A percentile compares a stretch with the other conserved stretches of the same genome.
Evolutionary conservation across 2,113 vertebrate genomes (phyloP).

Genomic region (Pan troglodytes): DNA sequence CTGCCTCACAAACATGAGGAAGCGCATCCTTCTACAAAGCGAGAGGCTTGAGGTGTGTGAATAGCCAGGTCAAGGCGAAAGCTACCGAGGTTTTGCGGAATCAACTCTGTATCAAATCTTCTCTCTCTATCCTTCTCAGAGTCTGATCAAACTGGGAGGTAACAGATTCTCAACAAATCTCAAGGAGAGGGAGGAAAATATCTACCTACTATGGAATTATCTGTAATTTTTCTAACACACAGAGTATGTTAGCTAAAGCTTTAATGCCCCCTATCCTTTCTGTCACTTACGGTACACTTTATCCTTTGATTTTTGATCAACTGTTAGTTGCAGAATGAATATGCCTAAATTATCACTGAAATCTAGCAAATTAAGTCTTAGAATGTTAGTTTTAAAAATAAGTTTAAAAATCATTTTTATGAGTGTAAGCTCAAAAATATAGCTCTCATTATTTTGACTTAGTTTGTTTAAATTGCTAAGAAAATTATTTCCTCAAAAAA

Average conservation of each 20-base stretch:
- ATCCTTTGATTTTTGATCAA: not conserved
- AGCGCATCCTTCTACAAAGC: not conserved
- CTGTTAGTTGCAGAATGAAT: not conserved
- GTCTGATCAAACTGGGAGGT: not conserved
- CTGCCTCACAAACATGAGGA: not conserved
- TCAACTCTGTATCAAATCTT: not conserved
- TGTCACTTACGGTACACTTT: not conserved
- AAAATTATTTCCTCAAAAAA: conserved; percentile 39
- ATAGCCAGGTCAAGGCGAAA: not conserved
- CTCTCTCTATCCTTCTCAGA: not conserved
- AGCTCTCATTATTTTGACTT: conserved; percentile 21
- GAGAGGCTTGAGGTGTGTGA: not conserved
- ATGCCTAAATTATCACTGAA: not conserved
- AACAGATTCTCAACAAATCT: not conserved
- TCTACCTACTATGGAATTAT: not conserved
- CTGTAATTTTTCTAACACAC: not conserved
- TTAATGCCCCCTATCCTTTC: not conserved
- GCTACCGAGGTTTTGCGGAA: not conserved
- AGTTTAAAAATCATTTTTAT: not conserved
- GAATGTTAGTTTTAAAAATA: conserved; percentile 27
- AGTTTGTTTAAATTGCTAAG: not conserved
- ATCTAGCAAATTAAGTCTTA: not conserved
- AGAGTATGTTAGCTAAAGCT: not conserved
- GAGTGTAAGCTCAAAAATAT: not conserved
- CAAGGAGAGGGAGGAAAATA: not conserved